Conservation (phyloP, 2,888 invertebrate genomes). For the Cantharis rufa region DNA sequence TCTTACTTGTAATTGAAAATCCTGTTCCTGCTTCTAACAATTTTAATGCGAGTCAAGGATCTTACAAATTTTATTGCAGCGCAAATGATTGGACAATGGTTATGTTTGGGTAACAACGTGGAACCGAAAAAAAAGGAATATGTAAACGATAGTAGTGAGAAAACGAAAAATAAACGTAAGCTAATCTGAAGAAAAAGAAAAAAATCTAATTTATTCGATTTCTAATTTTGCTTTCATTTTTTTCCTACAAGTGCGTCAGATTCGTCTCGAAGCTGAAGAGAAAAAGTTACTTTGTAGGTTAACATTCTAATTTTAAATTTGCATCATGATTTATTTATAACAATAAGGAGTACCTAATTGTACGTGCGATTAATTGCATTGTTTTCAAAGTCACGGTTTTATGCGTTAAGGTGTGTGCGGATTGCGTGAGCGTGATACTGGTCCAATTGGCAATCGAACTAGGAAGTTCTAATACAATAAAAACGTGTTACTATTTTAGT, state of each 20-base stretch:
- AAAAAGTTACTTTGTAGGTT: conserved; percentile 2
- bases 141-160: conserved; percentile 30
- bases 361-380: conserved; percentile 29
- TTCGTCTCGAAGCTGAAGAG: not conserved
- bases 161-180: conserved; percentile 1
- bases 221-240: not conserved
- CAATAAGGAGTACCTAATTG: conserved; percentile 27
- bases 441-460: conserved; percentile 49
- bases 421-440: conserved; percentile 46
- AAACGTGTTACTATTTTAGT: conserved; percentile 31
- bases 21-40: conserved; percentile 41
- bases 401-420: conserved; percentile 41
- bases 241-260: not conserved
- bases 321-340: conserved; percentile 32
- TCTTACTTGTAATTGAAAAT: conserved; percentile 38
- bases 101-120: conserved; percentile 25
- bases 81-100: conserved; percentile 1
- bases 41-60: conserved; percentile 40
- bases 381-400: conserved; percentile 36
- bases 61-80: conserved; percentile 20
- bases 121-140: conserved; percentile 16
- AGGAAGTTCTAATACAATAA: conserved; percentile 37
- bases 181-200: not conserved
- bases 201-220: not conserved
- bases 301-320: conserved; percentile 34